Evolutionary conservation across 2,888 invertebrate genomes (phyloP), one percentile per base, ranked within the genome.

Genomic region (Caenorhabditis wallacei): DNA sequence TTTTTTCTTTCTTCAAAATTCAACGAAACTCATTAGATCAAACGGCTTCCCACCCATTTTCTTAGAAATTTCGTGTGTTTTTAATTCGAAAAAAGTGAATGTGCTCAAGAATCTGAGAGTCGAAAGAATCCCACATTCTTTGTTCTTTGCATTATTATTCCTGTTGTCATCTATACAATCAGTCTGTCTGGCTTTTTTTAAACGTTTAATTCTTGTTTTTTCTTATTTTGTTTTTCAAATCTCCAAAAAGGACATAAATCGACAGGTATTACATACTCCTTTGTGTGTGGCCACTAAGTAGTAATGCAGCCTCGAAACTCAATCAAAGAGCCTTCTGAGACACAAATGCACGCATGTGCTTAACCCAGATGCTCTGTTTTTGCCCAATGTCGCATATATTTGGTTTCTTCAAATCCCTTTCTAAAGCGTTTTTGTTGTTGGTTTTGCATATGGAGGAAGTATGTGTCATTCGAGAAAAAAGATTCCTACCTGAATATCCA

Each of bases 361-460:
- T 30, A 68, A 59, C 76, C 76, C 68, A 68, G 68, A 76, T 68
- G 76, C 76, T 76, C 76, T 76, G 76, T 76, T 76, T 76, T 76
- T 76, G 66, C 53, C 59, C 76, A 68, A 76, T 69, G 76, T 76
- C 76, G 76, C 76, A 69, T 76, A 76, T 76, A 76, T 76, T 76
- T 76, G 76, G 76, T 69, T 59, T 68, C 59, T 35, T 51, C 56
- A 56, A 75, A 75, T 48, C 40, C 76, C 30, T n/a, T 53, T 53
- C 68, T 24, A 68, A 59, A 51, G 40, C 68, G 35, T 69, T 53
- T n/a, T 68, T 76, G 68, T 69, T 76, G 53, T 76, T 75, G 68
- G 56, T 59, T 57, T 24, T 68, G 75, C 68, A 59, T 57, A 72
- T 43, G 18, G 24, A 68, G 20, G 26, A 68, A 59, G 61, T 43